phyloP scores from a whole-genome alignment of 2,113 vertebrate genomes.

The Ammodytes dubius region DNA sequence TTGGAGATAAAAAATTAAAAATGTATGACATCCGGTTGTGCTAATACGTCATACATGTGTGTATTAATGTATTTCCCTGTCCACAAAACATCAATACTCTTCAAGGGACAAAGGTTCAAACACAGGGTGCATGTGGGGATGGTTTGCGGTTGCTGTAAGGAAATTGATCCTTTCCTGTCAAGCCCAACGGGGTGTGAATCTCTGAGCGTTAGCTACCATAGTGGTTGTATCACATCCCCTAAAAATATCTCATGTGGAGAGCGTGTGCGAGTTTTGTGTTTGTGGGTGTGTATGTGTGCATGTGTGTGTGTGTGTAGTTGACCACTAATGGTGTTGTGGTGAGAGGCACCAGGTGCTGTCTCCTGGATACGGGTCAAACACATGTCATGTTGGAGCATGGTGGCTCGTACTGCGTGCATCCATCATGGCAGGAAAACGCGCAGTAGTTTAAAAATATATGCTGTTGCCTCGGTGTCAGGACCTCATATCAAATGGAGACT shows the following conservation, averaged over 20 bases:
- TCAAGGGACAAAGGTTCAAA: conserved; percentile 20
- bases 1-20: not conserved
- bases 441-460: conserved; percentile 54
- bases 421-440: conserved; percentile 36
- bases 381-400: conserved; percentile 54
- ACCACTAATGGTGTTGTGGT: conserved; percentile 73
- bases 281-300: conserved; percentile 8
- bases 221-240: conserved; percentile 60
- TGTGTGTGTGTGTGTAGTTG: conserved; percentile 58
- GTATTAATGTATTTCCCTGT: conserved; percentile 3
- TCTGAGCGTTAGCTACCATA: conserved; percentile 61
- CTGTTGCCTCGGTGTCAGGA: conserved; percentile 39
- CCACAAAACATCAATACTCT: conserved; percentile 23
- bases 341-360: conserved; percentile 77
- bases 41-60: not conserved
- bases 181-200: conserved; percentile 73
- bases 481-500: conserved; percentile 21
- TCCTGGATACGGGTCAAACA: conserved; percentile 76
- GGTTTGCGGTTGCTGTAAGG: conserved; percentile 84
- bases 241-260: conserved; percentile 66
- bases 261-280: conserved; percentile 10
- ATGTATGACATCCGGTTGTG: not conserved
- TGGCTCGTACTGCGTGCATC: conserved; percentile 34
- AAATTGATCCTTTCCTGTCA: conserved; percentile 86
- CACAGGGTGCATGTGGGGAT: conserved; percentile 49